These are phyloP conservation scores for Nannoperca obscura DNA, from an alignment of 2,797 vertebrate species.

Conservation along the genomic window DNA sequence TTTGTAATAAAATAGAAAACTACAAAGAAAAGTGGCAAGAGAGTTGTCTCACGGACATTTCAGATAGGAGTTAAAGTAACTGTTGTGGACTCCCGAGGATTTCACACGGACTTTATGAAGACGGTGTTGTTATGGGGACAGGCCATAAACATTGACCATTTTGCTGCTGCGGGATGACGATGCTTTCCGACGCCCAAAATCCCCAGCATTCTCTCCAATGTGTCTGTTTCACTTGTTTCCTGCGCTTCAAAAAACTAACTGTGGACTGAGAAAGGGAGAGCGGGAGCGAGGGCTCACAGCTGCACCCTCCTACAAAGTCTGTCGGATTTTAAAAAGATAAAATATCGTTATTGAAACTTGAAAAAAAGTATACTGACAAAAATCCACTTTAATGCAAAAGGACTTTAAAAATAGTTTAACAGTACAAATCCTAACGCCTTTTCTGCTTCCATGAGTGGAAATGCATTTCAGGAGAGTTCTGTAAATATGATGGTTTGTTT, in stretches of 20 bases:
- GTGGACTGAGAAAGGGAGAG: constrained; percentile 36
- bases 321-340: constrained; percentile 66
- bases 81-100: constrained; percentile 53
- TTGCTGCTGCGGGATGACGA: constrained; percentile 73
- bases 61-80: constrained; percentile 45
- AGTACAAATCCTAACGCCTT: constrained; percentile 80
- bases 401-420: constrained; percentile 57
- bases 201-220: constrained; percentile 1
- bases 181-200: constrained; percentile 40
- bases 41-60: constrained; percentile 60
- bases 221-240: constrained; percentile 60
- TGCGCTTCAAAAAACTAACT: constrained; percentile 53
- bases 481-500: constrained; percentile 77
- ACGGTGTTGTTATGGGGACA: constrained; percentile 34
- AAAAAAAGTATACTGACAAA: constrained; percentile 66
- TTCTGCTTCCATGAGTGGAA: constrained; percentile 79
- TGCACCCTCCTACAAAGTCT: constrained; percentile 49
- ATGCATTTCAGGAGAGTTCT: constrained; percentile 84
- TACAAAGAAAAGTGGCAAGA: constrained; percentile 70
- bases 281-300: constrained; percentile 19
- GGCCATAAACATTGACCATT: constrained; percentile 71
- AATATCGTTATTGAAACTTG: constrained; percentile 75
- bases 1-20: constrained; percentile 76
- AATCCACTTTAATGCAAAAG: constrained; percentile 66
- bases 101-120: constrained; percentile 39